Base-by-base conservation (phyloP, 2,888 invertebrate species). In the Ecliptopera silaceata region DNA sequence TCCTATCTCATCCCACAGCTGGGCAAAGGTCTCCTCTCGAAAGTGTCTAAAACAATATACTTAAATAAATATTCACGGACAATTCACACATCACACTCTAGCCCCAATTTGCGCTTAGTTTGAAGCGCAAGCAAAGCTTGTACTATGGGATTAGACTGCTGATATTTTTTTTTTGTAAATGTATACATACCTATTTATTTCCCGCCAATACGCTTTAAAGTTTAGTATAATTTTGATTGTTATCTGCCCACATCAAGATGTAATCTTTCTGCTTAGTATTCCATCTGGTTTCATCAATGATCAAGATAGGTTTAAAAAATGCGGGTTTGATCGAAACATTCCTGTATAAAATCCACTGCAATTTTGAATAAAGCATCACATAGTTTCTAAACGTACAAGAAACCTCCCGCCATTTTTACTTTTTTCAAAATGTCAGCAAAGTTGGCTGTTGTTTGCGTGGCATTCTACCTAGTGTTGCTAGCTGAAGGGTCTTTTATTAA, bases 401-500 rank as follows among this genome's bases (percentile, higher is more conserved):
- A 56, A 59, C 52, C 54, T 60, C 65, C 61, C 70, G 66, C 65
- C 57, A 61, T 65, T 56, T 42, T 61, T 39, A 50, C 31, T 47
- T 50, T 71, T 74, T 77, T 72, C 48, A 82, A 74, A 74, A 88
- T 88, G 88, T 72, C 71, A 49, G 66, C 71, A 4, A 87, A 84
- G 67, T 64, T 81, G 52, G 70, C 74, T 44, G 64, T 68, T 12
- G 71, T 73, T 0, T 66, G 85, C n/a, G 69, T 74, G 58, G 71
- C 77, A 56, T 82, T 80, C 63, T 82, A 83, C 73, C 74, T 89
- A 18, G 65, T 86, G 45, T 77, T 80, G 31, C 61, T 79, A 48
- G 75, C 74, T 5, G 74, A 86, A 41, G 77, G 81, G 56, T 84
- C 90, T 3, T 89, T 91, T 66, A 86, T 91, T 63, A 91, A 89